phyloP scores from a whole-genome alignment of 2,888 invertebrate species.

The Agrotis segetum region DNA sequence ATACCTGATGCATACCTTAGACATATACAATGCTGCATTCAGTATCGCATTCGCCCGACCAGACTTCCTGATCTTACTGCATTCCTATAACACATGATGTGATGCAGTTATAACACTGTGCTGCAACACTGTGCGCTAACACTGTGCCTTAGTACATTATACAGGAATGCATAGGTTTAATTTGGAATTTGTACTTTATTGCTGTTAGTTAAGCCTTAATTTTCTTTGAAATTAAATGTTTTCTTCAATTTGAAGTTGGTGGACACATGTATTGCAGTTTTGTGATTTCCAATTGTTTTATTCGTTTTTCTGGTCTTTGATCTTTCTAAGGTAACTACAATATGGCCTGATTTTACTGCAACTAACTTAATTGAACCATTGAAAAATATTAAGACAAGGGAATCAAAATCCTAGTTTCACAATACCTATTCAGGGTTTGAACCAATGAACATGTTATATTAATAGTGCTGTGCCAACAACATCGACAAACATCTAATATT shows the following conservation, averaged over 20 bases:
- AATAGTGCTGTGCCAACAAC: conserved; percentile 50
- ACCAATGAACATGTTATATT: conserved; percentile 10
- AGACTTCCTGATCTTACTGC: conserved; percentile 91
- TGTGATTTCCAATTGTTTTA: not conserved
- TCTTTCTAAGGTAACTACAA: not conserved
- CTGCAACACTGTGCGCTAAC: conserved; percentile 39
- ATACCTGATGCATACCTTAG: conserved; percentile 91
- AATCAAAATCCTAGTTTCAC: not conserved
- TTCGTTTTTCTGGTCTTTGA: not conserved
- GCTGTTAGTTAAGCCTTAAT: not conserved
- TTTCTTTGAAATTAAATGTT: not conserved
- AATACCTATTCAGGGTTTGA: not conserved
- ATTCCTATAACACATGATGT: conserved; percentile 89
- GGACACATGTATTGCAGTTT: not conserved
- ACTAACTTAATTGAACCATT: not conserved
- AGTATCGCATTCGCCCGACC: conserved; percentile 92
- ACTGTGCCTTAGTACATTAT: conserved; percentile 40
- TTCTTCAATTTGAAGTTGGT: not conserved
- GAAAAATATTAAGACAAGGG: not conserved
- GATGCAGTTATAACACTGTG: conserved; percentile 71
- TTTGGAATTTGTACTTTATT: conserved; percentile 13
- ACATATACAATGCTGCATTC: conserved; percentile 92
- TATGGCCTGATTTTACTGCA: not conserved
- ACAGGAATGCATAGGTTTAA: conserved; percentile 1
- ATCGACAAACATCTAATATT: conserved; percentile 52